Base-by-base conservation (phyloP, 2,888 invertebrate species). In the Bedellia somnulentella region DNA sequence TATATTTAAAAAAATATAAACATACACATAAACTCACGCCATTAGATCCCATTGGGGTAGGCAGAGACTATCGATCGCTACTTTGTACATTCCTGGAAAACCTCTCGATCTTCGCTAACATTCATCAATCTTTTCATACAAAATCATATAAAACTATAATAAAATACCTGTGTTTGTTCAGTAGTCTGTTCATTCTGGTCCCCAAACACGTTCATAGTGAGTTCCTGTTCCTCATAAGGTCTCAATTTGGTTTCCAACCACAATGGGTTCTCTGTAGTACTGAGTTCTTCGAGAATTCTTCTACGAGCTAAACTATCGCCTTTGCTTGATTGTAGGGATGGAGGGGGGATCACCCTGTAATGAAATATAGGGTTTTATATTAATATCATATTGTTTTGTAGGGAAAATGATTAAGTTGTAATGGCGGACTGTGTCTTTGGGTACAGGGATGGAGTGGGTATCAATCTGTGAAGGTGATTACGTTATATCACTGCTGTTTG, bases 241-340 rank as follows among this genome's bases (percentile, higher is more conserved):
- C 93, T 83, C 15, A 93, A 67, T 71, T 93, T 93, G 47, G 91
- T 92, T 75, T 93, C 93, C 47, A 93, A 85, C 93, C 93, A 93
- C 9, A 93, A 66, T 0, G 93, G 93, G 77, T 93, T 93, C 59
- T 93, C 93, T 0, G 93, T 93, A 1, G 91, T 92, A 46, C 89
- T 90, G 27, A 91, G 63, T 49, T 92, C 91, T 43, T 92, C 90
- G 18, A 91, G 83, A 29, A 90, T 89, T 37, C 89, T 84, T 37
- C 90, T 84, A 33, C 90, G 86, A 14, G 90, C 90, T 9, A 92
- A 63, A 26, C 89, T 88, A 53, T 92, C 91, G 32, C 89, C 90
- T 36, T 87, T 85, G 37, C 89, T 85, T 42, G 87, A 86, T 44
- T 90, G 85, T 30, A 85, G 80, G 6, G 88, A 84, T n/a, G 88